Evolutionary conservation across 64 coral and sea anemone genomes (phyloP), one percentile per base, ranked within the genome.

Genomic region (Montipora sp.): DNA sequence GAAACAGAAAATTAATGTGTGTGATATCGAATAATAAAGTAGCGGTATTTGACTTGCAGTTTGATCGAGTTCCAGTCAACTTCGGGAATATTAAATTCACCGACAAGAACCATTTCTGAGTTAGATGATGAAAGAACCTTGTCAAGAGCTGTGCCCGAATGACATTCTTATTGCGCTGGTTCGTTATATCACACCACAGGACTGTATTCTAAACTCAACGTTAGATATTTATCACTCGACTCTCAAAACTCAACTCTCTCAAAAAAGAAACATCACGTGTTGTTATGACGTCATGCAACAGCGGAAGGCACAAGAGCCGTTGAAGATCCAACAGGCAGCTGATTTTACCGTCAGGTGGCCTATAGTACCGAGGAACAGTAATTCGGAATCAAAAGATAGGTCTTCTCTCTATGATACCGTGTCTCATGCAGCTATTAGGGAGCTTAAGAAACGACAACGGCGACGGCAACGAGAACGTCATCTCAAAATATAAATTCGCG

Each of bases 1-100:
- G 51, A 85, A 48, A 73, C 16, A 92, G 65, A 18, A 92, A 92
- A 47, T 77, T 92, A 16, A 84, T 55, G 73, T 91, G 68, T 21
- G 75, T 83, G 15, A 83, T 18, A 58, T 95, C 51, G 83, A 22
- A 44, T 69, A 87, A 63, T 8, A 92, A 27, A 47, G 47, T 68
- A 57, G 84, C 58, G 75, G 72, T 71, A 57, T 85, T 55, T 6
- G 75, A 78, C 59, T 61, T 73, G 19, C 57, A 59, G 3, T 19
- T 50, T 27, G 27, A 27, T 27, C 7, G 70, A 65, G 0, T 43
- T 75, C 82, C 82, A 85, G 82, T 85, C 69, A 10, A 88, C 75
- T 74, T 88, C 67, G 3, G 5, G 36, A 15, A 75, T 57, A 55
- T 88, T 88, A 21, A 75, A 88, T 19, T 88, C 46, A 3, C 85